Base-by-base conservation (phyloP, 2,888 invertebrate species). In the Craniophora ligustri region DNA sequence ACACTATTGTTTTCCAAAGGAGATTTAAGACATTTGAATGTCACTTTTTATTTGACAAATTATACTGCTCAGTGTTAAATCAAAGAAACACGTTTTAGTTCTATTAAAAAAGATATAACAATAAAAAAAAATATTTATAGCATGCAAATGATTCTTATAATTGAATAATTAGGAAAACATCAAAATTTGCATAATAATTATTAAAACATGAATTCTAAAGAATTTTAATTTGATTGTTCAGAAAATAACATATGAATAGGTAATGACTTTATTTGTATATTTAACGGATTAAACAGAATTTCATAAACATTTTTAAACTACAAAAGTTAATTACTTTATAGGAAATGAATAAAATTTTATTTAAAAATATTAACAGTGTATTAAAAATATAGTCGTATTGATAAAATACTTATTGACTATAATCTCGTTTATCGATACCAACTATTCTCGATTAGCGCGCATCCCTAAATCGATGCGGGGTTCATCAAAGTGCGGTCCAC, bases 401-500 rank as follows among this genome's bases (percentile, higher is more conserved):
- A 35, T 11, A 18, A 11, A 35, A 11, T 35, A n/a, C 14, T 2
- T 2, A 32, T 1, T 13, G 2, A 19, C 15, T 26, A 5, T 15
- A n/a, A 16, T 21, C 1, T 6, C 16, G 16, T 16, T 23, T 5
- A 51, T 67, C 61, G 67, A 67, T 10, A 21, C 1, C 15, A 13
- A 13, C 3, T 2, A 8, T 8, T 11, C 3, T 47, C 39, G 46
- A 34, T 40, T 13, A 41, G 10, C 7, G 60, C 41, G 50, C 86
- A 76, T 59, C 89, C 72, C 87, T 89, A 83, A 74, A 84, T 78
- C 77, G 82, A 79, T 64, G 89, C 87, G 87, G 91, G 36, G 83
- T 69, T 85, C 91, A 89, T 93, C 92, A 93, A 93, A 92, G 92
- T 86, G 86, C 81, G 81, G 82, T 83, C 72, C 81, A 78, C 89